phyloP scores from a whole-genome alignment of 2,888 invertebrate species.

The Zeuzera pyrina region DNA sequence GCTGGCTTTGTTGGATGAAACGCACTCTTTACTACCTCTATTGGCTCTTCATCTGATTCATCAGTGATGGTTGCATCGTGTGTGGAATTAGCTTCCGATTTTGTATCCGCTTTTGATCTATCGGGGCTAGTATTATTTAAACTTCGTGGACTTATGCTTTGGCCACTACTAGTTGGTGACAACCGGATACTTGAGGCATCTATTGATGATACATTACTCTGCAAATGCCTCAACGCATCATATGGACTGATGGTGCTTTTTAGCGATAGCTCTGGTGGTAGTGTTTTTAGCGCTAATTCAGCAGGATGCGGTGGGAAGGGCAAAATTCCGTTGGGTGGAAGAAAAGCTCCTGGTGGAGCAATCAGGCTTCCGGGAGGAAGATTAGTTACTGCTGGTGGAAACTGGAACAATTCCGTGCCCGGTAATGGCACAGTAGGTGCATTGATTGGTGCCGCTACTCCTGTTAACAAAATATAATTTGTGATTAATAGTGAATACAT shows the following conservation, averaged over 20 bases:
- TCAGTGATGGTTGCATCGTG: slow-evolving; percentile 75
- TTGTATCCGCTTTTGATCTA: slow-evolving; percentile 68
- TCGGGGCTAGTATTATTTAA: slow-evolving; percentile 55
- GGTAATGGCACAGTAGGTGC: slow-evolving; percentile 51
- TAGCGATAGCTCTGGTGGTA: slow-evolving; percentile 63
- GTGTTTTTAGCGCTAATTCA: slow-evolving; percentile 58
- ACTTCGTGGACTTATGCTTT: slow-evolving; percentile 68
- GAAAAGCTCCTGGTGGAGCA: slow-evolving; percentile 71
- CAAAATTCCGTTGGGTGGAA: slow-evolving; percentile 69
- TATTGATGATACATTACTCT: slow-evolving; percentile 59
- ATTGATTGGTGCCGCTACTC: slow-evolving; percentile 50
- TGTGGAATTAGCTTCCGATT: slow-evolving; percentile 76
- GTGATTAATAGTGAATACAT: too few relatives aligned
- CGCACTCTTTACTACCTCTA: slow-evolving; percentile 83
- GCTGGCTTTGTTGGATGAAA: slow-evolving; percentile 79
- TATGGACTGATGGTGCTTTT: slow-evolving; percentile 74
- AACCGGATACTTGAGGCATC: slow-evolving; percentile 62
- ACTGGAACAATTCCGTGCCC: slow-evolving; percentile 58
- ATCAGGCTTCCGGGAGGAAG: slow-evolving; percentile 59
- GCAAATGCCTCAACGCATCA: slow-evolving; percentile 63
- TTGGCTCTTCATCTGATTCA: slow-evolving; percentile 80
- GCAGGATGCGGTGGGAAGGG: slow-evolving; percentile 70
- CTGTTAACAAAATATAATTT: slow-evolving; percentile 46
- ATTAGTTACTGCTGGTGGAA: slow-evolving; percentile 53
- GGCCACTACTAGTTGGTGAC: slow-evolving; percentile 71